Evolutionary conservation across 2,797 vertebrate species (phyloP).

Genomic region (Spea hammondii): DNA sequence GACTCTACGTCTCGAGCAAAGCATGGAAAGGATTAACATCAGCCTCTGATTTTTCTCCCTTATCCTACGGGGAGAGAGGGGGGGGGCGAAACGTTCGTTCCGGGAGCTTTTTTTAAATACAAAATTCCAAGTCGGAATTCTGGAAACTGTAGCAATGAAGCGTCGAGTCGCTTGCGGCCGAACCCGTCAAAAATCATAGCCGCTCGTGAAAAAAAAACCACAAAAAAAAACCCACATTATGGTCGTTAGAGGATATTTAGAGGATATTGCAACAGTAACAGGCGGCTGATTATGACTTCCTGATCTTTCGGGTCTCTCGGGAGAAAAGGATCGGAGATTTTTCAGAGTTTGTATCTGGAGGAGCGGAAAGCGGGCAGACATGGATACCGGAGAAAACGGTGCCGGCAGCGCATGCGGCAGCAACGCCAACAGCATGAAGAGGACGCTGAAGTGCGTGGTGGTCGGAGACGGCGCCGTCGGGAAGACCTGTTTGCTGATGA

Average conservation of each 20-base stretch:
- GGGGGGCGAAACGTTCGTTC: slow-evolving; percentile 38
- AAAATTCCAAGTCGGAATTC: slow-evolving; percentile 54
- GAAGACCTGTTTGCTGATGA: slow-evolving; percentile 81
- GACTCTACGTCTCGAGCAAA: background rate
- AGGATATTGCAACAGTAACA: slow-evolving; percentile 49
- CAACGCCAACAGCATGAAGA: slow-evolving; percentile 62
- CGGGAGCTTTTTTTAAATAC: no score
- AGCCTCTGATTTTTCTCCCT: slow-evolving; percentile 56
- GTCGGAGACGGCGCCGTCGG: slow-evolving; percentile 79
- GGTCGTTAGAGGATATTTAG: slow-evolving; percentile 39
- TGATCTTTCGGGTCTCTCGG: slow-evolving; percentile 56
- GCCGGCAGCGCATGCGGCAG: slow-evolving; percentile 59
- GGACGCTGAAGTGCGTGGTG: slow-evolving; percentile 80
- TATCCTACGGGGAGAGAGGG: slow-evolving; percentile 52
- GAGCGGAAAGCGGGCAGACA: slow-evolving; percentile 56
- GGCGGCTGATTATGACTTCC: slow-evolving; percentile 60
- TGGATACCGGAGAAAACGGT: slow-evolving; percentile 65
- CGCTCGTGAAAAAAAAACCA: slow-evolving; percentile 18
- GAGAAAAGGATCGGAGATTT: slow-evolving; percentile 38
- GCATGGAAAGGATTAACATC: slow-evolving; percentile 64
- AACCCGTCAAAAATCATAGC: slow-evolving; percentile 42
- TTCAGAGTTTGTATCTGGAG: slow-evolving; percentile 58
- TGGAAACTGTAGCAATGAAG: slow-evolving; percentile 54
- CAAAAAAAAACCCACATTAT: slow-evolving; percentile 3
- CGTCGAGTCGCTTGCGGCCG: slow-evolving; percentile 1